Evolutionary conservation across 2,113 vertebrate genomes (phyloP), one percentile per base, ranked within the genome.

Genomic region (Circaetus cinerascens): DNA sequence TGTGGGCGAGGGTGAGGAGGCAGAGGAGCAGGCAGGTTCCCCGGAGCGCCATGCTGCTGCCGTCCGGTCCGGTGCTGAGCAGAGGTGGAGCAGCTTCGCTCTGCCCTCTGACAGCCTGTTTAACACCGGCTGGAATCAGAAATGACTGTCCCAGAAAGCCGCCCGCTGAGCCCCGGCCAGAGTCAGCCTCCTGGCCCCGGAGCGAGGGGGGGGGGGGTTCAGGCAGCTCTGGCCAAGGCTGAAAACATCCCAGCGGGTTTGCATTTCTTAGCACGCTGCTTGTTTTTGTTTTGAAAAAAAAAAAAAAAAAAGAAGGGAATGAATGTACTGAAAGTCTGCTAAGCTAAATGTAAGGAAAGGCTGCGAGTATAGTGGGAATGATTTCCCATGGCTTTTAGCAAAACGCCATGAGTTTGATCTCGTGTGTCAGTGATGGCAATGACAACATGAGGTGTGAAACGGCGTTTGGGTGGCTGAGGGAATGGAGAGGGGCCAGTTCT

Each of bases 1-100:
- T 26, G 34, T 96, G 98, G 32, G 95, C 60, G 53, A 99, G 84
- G 93, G 98, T 97, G 30, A 99, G 93, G 75, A 99, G 93, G 67
- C 98, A 98, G 94, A 99, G 93, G 76, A 99, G 92, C n/a, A 99
- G 77, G 80, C 94, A 98, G 88, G 96, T 89, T 84, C 94, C 95
- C 97, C 97, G 95, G 56, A 98, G 94, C 71, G 82, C 98, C 99
- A 99, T 99, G 96, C 75, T 94, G 87, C 78, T 90, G 94, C 83
- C 20, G 88, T 76, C 30, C 16, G 3, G 15, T 53, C 30, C 19
- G 36, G 17, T 29, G 27, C 38, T 3, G 83, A 84, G 74, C 27
- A 15, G 88, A 76, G 81, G 26, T 45, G 55, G 20, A 83, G 63
- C 4, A 57, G 83, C 63, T 72, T 36, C 7, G 86, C 19, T 80